Conservation (phyloP, 2,113 vertebrate species). For the Psittacula cyanocephala region DNA sequence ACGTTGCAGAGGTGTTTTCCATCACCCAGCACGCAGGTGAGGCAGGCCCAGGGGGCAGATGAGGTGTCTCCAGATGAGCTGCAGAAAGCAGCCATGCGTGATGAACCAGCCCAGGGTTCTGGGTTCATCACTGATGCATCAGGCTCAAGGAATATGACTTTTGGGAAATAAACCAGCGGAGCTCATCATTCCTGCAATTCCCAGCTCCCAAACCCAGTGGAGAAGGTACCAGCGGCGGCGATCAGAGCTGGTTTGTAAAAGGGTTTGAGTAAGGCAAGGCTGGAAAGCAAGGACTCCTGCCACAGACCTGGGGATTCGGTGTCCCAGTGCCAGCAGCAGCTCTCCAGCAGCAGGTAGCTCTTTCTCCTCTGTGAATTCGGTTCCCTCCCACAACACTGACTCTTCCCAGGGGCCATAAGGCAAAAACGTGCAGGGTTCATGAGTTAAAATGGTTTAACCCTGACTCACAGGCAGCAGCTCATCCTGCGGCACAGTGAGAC, state of each 20-base stretch:
- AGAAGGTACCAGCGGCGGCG: not conserved
- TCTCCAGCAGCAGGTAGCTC: not conserved
- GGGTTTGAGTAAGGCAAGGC: not conserved
- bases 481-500: accelerated
- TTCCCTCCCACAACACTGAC: accelerated
- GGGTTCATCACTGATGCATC: not conserved
- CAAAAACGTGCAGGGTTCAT: accelerated
- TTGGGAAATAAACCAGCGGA: not conserved
- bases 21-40: not conserved
- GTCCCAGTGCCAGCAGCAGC: not conserved
- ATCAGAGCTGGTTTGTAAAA: not conserved
- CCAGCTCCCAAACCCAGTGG: not conserved
- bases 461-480: not conserved
- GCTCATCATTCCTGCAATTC: not conserved
- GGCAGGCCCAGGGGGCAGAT: not conserved
- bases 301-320: accelerated
- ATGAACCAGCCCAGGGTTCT: not conserved
- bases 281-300: not conserved
- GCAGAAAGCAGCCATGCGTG: not conserved
- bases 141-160: accelerated
- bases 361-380: not conserved
- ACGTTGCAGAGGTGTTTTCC: not conserved
- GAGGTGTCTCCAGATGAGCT: not conserved
- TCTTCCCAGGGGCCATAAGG: not conserved
- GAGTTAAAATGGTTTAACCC: not conserved